Evolutionary conservation across 2,888 invertebrate genomes (phyloP).

Genomic region (Gordius sp.): DNA sequence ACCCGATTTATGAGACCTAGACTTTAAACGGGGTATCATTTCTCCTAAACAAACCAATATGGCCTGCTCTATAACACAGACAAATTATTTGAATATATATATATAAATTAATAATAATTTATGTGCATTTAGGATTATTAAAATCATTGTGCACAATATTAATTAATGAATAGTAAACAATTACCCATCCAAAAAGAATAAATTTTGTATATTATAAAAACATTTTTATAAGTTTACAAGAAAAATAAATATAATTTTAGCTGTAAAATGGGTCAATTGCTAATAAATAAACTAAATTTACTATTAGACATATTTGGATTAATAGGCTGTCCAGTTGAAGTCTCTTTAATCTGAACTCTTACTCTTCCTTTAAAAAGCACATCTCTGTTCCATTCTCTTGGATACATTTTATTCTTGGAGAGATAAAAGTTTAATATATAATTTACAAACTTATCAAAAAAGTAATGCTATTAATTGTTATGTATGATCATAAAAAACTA

Average conservation of each 20-base stretch:
- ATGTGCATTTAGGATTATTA: background rate
- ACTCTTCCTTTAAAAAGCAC: slow-evolving; percentile 55
- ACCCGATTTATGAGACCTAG: slow-evolving; percentile 42
- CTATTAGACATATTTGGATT: slow-evolving; percentile 43
- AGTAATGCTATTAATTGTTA: slow-evolving; percentile 4
- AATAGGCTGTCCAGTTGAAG: slow-evolving; percentile 42
- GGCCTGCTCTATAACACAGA: background rate
- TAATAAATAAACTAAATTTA: too few species aligned
- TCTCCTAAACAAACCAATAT: slow-evolving; percentile 46
- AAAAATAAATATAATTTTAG: too few species aligned
- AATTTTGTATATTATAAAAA: too few species aligned
- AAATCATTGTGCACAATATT: too few species aligned
- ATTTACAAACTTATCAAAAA: background rate
- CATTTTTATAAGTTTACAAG: too few species aligned
- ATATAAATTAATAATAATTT: background rate
- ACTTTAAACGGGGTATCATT: slow-evolving; percentile 66
- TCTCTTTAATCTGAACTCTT: slow-evolving; percentile 50
- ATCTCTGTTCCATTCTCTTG: slow-evolving; percentile 69
- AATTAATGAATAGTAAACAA: too few species aligned
- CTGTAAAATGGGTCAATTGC: too few species aligned
- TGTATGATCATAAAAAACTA: slow-evolving; percentile 17
- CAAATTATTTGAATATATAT: too few species aligned
- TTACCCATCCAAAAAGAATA: too few species aligned
- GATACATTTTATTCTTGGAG: slow-evolving; percentile 43
- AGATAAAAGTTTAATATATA: slow-evolving; percentile 19